Percentiles rank a stretch among this genome's conserved stretches.
Conservation (phyloP, 2,113 vertebrate species). For the Rutilus rutilus region DNA sequence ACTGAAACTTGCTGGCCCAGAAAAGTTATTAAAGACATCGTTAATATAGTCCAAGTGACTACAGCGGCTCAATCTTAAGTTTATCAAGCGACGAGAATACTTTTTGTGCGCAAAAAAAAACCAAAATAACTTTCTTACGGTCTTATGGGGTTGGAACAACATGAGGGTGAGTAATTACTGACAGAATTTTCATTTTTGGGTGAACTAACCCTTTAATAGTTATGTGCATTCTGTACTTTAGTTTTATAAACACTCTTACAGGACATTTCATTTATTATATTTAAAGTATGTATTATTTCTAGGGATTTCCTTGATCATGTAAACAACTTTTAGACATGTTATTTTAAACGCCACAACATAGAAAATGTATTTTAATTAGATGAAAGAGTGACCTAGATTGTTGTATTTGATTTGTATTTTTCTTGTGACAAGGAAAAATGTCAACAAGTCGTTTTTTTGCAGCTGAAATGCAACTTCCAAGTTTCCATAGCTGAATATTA, state of each 20-base stretch:
- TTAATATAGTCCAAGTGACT: too few relatives aligned
- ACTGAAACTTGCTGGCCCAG: too few relatives aligned
- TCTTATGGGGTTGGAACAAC: too few relatives aligned
- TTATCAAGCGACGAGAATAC: too few relatives aligned
- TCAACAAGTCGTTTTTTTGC: not conserved
- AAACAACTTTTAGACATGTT: not conserved
- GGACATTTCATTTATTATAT: not conserved
- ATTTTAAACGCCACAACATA: not conserved
- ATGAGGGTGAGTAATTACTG: too few relatives aligned
- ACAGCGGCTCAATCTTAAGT: too few relatives aligned
- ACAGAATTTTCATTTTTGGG: too few relatives aligned
- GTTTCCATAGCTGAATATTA: not conserved
- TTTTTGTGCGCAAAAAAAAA: too few relatives aligned
- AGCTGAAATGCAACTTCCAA: not conserved
- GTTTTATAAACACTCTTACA: not conserved
- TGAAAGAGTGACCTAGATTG: not conserved
- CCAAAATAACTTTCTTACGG: too few relatives aligned
- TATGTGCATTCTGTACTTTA: not conserved
- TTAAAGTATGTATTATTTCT: not conserved
- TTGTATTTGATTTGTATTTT: not conserved
- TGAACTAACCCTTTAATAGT: too few relatives aligned
- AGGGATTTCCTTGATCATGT: not conserved
- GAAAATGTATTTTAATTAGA: not conserved
- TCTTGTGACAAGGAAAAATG: not conserved
- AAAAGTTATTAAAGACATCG: too few relatives aligned